Base-by-base conservation (phyloP, 2,797 vertebrate species). In the Bufotes viridis region DNA sequence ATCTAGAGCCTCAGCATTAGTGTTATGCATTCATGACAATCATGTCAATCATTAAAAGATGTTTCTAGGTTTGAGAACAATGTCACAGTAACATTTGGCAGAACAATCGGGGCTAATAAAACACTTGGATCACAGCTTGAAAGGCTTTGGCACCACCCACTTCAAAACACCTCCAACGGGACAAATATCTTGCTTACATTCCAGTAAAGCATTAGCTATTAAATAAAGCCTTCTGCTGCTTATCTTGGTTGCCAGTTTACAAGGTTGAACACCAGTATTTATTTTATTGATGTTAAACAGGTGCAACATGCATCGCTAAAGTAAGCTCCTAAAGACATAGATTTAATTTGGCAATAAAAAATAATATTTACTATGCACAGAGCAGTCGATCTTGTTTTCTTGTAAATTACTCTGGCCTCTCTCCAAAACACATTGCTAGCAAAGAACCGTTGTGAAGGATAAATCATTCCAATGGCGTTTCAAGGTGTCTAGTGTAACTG, bases 301-400 rank as follows among this genome's bases (percentile, higher is more conserved):
- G 76, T 90, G 74, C 90, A 88, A 26, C 42, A 3, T 22, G 53
- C 60, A 63, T 67, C 83, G 82, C 75, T 83, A 83, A 72, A 91
- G 82, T 78, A 87, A 65, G 80, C 79, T 84, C 85, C 91, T 88
- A 49, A 55, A 80, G 74, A 67, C 90, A 0, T 8, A 80, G 74
- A 82, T 88, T 24, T 90, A 91, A 90, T 86, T 87, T 91, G 65
- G 78, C 7, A 26, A 89, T 90, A 87, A 90, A 85, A 90, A 90
- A 87, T 84, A 86, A 22, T 90, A 87, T 90, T 91, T 89, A 82
- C 81, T 72, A 81, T 53, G 83, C 74, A 15, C 18, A 20, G 60
- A 78, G 84, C 90, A 75, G 24, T 55, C 15, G 65, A 75, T 80
- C 53, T 80, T 86, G 22, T 87, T 90, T 70, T 90, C 88, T 82